Evolutionary conservation across 2,797 vertebrate species (phyloP), one percentile per base, ranked within the genome.

Genomic region (Malacoctenus gilli): DNA sequence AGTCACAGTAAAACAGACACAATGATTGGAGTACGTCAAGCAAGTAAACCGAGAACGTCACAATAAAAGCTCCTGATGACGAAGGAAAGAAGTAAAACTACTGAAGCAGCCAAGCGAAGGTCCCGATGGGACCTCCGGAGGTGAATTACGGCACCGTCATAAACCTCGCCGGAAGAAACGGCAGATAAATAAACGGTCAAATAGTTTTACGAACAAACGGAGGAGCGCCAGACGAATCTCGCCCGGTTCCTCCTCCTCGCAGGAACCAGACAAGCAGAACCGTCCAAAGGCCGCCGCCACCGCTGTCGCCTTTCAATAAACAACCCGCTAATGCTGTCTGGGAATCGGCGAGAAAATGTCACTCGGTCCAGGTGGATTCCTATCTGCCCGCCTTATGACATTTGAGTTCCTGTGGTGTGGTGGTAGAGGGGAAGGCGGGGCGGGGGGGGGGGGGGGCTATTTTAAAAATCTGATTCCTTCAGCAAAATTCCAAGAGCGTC

Each of bases 301-400:
- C 13, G 49, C 21, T 11, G 69, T 32, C 23, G 41, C 13, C 44
- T 79, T 71, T 77, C 46, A 68, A 30, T 63, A 71, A 73, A 71
- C 36, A 68, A 30, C 23, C 28, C 50, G n/a, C 22, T 42, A 43
- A 59, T 46, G 37, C 10, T 51, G 15, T 52, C 54, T 49, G 51
- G 67, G 46, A 74, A 28, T n/a, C 51, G 36, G 10, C 44, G 22
- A 48, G 59, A 60, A 79, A 84, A 80, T 72, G 65, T 73, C 70
- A 78, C 59, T 49, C 30, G 23, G 69, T 32, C 64, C 59, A 53
- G 64, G 69, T 65, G 66, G 57, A 59, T 37, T 59, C 4, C 34
- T 34, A 11, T 73, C 59, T 60, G 66, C 39, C 61, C 42, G 62
- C 38, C 41, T 66, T 20, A 34, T 66, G 75, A 64, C 65, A 55